Evolutionary conservation across 1,140 invertebrate species (phyloP), one percentile per base, ranked within the genome.

Genomic region (Hylaeus volcanicus): DNA sequence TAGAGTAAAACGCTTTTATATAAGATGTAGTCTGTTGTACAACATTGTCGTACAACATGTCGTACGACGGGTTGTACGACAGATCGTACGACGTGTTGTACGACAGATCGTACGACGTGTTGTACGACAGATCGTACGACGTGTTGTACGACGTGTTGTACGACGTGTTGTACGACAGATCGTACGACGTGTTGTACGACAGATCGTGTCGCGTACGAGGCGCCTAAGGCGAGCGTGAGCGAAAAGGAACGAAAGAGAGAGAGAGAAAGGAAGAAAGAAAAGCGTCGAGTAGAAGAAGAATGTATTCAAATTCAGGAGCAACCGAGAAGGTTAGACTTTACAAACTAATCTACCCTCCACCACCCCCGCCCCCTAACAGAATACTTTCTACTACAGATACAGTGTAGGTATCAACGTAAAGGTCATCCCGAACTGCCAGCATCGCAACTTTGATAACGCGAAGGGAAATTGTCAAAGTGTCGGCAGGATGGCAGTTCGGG

Each of bases 371-470:
- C 51, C 26, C 63, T 61, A 61, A 79, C 71, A 56, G 63, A 81
- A 73, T 87, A 86, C 86, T 86, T 87, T 84, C 84, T 86, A 87
- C 76, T 87, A 80, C 66, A 37, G 63, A 71, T n/a, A n/a, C n/a
- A n/a, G n/a, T n/a, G 58, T 88, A 84, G 82, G 75, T 79, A 85
- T 86, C 79, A 76, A 87, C 63, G 39, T 70, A 87, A 87, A 87
- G 11, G 2, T 53, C 9, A 79, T 60, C 53, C 66, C 64, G 69
- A 55, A 79, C 76, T 64, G 48, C 26, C 51, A 64, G 14, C 51
- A 15, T 0, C 8, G n/a, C 3, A 55, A 55, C 45, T 48, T 48
- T 8, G 8, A 48, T 48, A 48, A 56, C 4, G 14, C n/a, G 9
- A 0, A 37, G 5, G 15, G 11, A 45, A 65, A 55, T 26, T 6